Evolutionary conservation across 2,797 vertebrate genomes (phyloP).

Genomic region (Sebastes ruberrimus): DNA sequence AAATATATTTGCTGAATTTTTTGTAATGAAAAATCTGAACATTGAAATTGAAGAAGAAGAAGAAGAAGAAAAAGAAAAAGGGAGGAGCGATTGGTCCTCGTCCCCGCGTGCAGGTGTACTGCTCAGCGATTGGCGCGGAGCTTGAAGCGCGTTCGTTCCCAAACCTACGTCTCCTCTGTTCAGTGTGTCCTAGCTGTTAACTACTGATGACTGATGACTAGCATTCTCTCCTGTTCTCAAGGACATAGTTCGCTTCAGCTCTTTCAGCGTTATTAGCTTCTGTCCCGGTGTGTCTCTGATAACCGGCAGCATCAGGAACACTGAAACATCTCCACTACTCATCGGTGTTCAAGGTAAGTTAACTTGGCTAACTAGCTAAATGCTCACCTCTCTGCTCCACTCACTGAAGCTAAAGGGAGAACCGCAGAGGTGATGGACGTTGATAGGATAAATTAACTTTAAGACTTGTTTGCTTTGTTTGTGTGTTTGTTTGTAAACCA

Average conservation of each 20-base stretch:
- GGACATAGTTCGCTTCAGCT: not conserved
- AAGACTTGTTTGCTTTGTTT: too few relatives aligned
- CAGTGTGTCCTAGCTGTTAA: not conserved
- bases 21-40: too few relatives aligned
- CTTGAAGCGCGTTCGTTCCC: not conserved
- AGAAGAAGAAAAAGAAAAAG: not conserved
- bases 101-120: slow-evolving; percentile 11
- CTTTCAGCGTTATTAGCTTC: rapidly evolving
- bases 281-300: too few relatives aligned
- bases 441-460: not conserved
- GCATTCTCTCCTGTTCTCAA: too few relatives aligned
- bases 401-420: not conserved
- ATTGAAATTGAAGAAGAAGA: too few relatives aligned
- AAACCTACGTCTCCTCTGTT: too few relatives aligned
- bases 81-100: not conserved
- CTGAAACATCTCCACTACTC: not conserved
- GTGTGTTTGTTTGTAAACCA: too few relatives aligned
- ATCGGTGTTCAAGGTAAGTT: not conserved
- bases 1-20: too few relatives aligned
- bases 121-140: not conserved
- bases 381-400: not conserved
- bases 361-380: not conserved
- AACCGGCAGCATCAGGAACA: not conserved
- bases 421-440: not conserved
- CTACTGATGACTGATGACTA: rapidly evolving